Conservation (phyloP, 2,113 vertebrate genomes). For the cattle (Bos taurus) region ARS-UCD2.0 NC_037333.1:53061001-53061500, state of each 20-base stretch:
- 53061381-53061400: background rate
- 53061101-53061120: background rate
- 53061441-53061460: background rate
- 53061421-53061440: background rate
- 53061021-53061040: background rate
- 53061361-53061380: background rate
- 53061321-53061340: background rate
- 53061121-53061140: background rate
- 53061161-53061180: background rate
- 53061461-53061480: rapidly evolving
- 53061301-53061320: background rate
- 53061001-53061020: background rate
- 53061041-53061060: background rate
- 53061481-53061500: background rate
- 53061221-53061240: background rate
- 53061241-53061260: background rate
- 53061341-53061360: background rate
- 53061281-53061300: background rate
- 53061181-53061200: background rate
- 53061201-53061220: background rate
- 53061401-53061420: background rate
- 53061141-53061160: background rate
- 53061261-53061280: background rate
- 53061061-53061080: background rate
- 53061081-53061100: background rate